phyloP scores from a whole-genome alignment of 1,140 invertebrate species.

The Calosoma granatense region DNA sequence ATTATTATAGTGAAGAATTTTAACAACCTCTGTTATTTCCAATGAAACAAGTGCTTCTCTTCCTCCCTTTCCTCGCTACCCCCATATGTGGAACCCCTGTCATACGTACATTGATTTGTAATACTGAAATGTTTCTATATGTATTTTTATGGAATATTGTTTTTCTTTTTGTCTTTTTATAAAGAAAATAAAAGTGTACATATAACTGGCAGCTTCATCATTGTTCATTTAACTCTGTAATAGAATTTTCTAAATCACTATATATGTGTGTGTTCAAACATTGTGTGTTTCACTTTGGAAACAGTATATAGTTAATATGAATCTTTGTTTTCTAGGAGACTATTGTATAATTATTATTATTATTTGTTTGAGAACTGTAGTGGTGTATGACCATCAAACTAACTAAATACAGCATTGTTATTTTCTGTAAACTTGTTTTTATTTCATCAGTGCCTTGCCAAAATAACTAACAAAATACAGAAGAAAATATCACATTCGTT shows the following conservation, averaged over 20 bases:
- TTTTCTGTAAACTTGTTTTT: slow-evolving; percentile 7
- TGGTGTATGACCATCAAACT: neutral
- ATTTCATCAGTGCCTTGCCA: too few relatives aligned
- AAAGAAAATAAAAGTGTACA: slow-evolving; percentile 5
- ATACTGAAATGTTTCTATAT: slow-evolving; percentile 1
- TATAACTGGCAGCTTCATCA: neutral
- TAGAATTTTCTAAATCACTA: neutral
- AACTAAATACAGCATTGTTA: slow-evolving; percentile 9
- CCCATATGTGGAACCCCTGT: too few relatives aligned
- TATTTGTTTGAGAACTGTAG: slow-evolving; percentile 1
- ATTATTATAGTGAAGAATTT: neutral
- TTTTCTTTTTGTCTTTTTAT: neutral
- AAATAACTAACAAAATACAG: too few relatives aligned
- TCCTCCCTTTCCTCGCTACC: neutral
- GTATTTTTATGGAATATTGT: slow-evolving; percentile 1
- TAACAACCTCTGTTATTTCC: neutral
- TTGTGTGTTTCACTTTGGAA: too few relatives aligned
- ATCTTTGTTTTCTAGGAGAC: neutral
- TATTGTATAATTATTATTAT: too few relatives aligned
- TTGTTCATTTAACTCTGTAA: neutral
- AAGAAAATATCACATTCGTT: too few relatives aligned
- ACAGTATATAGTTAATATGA: too few relatives aligned
- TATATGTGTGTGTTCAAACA: too few relatives aligned
- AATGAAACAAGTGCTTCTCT: slow-evolving; percentile 2
- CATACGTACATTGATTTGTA: neutral